Percentiles rank a stretch among this genome's conserved stretches.
Evolutionary conservation across 2,888 invertebrate genomes (phyloP).

Genomic region (Acanthosepion lycidas): DNA sequence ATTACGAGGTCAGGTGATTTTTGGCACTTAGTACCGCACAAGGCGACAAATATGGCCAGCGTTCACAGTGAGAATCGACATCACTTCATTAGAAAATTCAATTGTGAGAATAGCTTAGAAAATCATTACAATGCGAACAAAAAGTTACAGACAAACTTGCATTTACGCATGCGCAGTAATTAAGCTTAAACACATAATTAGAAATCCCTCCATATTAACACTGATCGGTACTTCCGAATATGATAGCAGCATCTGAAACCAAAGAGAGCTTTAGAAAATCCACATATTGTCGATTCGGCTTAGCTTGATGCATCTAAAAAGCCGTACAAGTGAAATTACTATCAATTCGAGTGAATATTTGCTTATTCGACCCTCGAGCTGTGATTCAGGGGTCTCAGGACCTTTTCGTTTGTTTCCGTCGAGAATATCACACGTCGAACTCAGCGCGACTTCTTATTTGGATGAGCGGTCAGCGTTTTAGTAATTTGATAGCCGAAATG

Average conservation of each 20-base stretch:
- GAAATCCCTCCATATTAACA: neutral
- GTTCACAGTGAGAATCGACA: too few relatives aligned
- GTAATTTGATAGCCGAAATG: neutral
- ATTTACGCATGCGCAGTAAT: neutral
- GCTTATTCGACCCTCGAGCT: neutral
- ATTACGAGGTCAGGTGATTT: too few relatives aligned
- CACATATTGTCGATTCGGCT: neutral
- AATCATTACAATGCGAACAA: neutral
- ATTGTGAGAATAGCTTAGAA: too few relatives aligned
- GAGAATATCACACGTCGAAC: neutral
- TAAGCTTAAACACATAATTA: neutral
- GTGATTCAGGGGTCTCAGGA: neutral
- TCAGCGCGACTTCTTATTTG: neutral
- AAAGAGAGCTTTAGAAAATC: neutral
- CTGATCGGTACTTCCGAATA: neutral
- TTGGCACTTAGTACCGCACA: too few relatives aligned
- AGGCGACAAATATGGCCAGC: too few relatives aligned
- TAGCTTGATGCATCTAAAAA: neutral
- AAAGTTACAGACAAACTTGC: neutral
- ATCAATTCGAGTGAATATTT: neutral
- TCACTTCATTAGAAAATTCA: too few relatives aligned
- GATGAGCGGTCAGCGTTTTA: neutral
- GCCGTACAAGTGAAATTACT: neutral
- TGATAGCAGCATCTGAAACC: neutral
- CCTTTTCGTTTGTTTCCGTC: neutral